A percentile compares a stretch with the other conserved stretches of the same genome.
Evolutionary conservation across 2,888 invertebrate species (phyloP).

Genomic region (Clanis bilineata): DNA sequence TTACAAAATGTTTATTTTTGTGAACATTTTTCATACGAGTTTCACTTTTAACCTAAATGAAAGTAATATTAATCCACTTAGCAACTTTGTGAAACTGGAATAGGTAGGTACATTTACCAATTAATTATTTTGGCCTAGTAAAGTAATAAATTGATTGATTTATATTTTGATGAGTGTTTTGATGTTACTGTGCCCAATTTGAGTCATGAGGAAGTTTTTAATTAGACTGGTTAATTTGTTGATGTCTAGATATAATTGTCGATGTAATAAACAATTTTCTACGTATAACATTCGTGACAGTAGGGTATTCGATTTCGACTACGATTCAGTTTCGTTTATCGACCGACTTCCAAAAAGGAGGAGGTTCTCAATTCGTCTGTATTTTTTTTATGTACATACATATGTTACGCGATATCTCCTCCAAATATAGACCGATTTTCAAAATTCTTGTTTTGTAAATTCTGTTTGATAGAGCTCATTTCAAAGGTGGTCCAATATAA

Average conservation of each 20-base stretch:
- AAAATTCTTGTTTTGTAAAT: too few species aligned
- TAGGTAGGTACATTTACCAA: background rate
- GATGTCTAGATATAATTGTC: too few species aligned
- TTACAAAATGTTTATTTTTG: slow-evolving; percentile 22
- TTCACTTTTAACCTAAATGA: slow-evolving; percentile 13
- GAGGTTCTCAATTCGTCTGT: too few species aligned
- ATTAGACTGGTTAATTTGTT: background rate
- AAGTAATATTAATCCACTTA: slow-evolving; percentile 6
- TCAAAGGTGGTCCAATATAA: too few species aligned
- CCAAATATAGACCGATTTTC: too few species aligned
- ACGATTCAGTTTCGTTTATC: too few species aligned
- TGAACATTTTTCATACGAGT: slow-evolving; percentile 8
- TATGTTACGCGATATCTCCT: too few species aligned
- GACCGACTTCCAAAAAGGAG: too few species aligned
- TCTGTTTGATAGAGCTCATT: too few species aligned
- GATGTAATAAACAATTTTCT: background rate
- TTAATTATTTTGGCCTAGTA: background rate
- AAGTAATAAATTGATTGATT: background rate
- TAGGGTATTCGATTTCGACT: too few species aligned
- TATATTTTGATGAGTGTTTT: background rate
- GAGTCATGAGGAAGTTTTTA: background rate
- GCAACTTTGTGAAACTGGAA: slow-evolving; percentile 7
- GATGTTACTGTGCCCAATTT: background rate
- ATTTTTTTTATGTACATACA: too few species aligned
- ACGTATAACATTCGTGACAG: background rate